phyloP scores from a whole-genome alignment of 2,113 vertebrate genomes.

The Poeciliopsis occidentalis region DNA sequence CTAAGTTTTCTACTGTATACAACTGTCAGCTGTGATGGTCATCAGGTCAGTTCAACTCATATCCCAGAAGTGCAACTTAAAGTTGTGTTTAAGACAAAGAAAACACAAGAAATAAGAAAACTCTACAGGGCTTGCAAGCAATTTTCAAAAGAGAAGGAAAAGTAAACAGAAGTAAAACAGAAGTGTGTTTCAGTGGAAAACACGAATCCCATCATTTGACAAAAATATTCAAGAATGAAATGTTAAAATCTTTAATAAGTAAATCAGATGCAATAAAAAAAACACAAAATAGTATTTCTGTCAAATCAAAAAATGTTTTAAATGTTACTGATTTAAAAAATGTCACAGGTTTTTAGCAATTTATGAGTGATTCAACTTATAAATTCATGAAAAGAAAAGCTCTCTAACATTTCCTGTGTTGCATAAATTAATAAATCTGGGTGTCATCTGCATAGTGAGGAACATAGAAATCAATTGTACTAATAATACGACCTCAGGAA shows the following conservation, averaged over 20 bases:
- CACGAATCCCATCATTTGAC: not conserved
- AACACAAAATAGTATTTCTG: not conserved
- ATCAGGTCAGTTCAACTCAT: constrained; percentile 2
- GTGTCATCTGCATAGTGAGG: not conserved
- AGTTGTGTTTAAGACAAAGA: not conserved
- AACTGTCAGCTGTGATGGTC: constrained; percentile 45
- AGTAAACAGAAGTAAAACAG: not conserved
- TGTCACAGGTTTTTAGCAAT: not conserved
- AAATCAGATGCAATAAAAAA: not conserved
- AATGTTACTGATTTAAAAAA: not conserved
- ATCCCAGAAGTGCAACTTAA: not conserved
- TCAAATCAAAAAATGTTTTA: no score
- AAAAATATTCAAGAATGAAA: not conserved
- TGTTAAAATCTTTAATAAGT: not conserved
- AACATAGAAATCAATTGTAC: not conserved
- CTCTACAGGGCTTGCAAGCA: no score
- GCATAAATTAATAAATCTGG: not conserved
- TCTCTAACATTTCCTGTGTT: not conserved
- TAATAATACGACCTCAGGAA: not conserved
- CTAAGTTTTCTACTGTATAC: constrained; percentile 41
- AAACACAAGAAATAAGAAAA: no score
- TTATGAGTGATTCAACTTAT: not conserved
- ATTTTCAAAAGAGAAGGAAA: not conserved
- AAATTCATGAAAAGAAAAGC: not conserved
- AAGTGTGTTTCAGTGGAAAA: not conserved